Evolutionary conservation across 2,797 vertebrate species (phyloP).

Genomic region (Sparidentex hasta): DNA sequence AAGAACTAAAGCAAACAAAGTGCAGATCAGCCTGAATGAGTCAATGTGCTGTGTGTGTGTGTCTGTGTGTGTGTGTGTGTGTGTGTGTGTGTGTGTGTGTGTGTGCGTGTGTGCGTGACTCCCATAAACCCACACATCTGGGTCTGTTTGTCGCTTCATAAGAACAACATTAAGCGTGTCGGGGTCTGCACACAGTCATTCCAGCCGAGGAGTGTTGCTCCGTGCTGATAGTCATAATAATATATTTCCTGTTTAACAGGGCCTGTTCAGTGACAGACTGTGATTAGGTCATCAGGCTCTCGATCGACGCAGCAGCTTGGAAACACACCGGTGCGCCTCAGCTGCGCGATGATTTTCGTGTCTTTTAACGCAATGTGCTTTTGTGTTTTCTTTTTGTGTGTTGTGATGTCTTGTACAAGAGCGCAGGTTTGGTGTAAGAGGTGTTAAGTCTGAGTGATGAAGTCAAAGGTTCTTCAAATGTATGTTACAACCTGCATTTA

Average conservation of each 20-base stretch:
- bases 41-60: slow-evolving; percentile 12
- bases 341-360: not conserved
- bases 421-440: not conserved
- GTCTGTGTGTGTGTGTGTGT: slow-evolving; percentile 12
- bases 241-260: slow-evolving; percentile 40
- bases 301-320: slow-evolving; percentile 13
- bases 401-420: slow-evolving; percentile 1
- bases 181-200: slow-evolving; percentile 19
- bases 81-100: slow-evolving; percentile 11
- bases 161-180: slow-evolving; percentile 36
- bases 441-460: not conserved
- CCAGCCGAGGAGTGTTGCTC: slow-evolving; percentile 35
- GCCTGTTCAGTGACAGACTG: slow-evolving; percentile 53
- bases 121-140: slow-evolving; percentile 55
- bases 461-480: not conserved
- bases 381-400: not conserved
- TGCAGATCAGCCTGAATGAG: slow-evolving; percentile 20
- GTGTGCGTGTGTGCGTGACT: slow-evolving; percentile 3
- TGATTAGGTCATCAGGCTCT: slow-evolving; percentile 52
- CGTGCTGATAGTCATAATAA: slow-evolving; percentile 35
- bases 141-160: slow-evolving; percentile 51
- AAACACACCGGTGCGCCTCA: slow-evolving; percentile 14
- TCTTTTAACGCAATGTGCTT: not conserved
- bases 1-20: slow-evolving; percentile 41
- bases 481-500: too few species aligned